phyloP scores from a whole-genome alignment of 2,113 vertebrate genomes.

The Callospermophilus lateralis region DNA sequence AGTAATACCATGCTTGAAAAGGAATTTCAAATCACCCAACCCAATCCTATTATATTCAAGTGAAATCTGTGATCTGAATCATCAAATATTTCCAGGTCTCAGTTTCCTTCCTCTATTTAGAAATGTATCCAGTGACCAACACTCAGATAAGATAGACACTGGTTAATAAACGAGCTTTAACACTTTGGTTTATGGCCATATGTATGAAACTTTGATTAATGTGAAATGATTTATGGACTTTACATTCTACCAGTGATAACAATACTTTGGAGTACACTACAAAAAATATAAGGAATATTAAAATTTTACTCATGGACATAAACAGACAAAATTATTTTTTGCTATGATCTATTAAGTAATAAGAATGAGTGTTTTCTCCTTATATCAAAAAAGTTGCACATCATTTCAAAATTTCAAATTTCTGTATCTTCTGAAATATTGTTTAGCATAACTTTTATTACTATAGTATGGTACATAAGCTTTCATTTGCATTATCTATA shows the following conservation, averaged over 20 bases:
- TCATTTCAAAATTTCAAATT: background rate
- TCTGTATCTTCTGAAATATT: accelerated
- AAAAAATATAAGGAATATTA: conserved; percentile 49
- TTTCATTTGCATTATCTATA: background rate
- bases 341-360: background rate
- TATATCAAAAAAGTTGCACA: background rate
- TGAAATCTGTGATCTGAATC: background rate
- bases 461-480: background rate
- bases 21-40: background rate
- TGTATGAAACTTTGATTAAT: background rate
- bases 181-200: background rate
- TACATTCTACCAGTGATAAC: conserved; percentile 61
- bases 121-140: background rate
- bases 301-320: conserved; percentile 39
- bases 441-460: background rate
- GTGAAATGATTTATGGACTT: background rate
- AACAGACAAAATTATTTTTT: background rate
- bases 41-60: background rate
- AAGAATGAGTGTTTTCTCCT: background rate
- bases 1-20: background rate
- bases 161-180: background rate
- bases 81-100: background rate
- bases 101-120: background rate
- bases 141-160: background rate
- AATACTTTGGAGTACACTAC: conserved; percentile 49